These are phyloP conservation scores for Meriones unguiculatus DNA, from an alignment of 2,113 vertebrate genomes.

Conservation along the genomic window DNA sequence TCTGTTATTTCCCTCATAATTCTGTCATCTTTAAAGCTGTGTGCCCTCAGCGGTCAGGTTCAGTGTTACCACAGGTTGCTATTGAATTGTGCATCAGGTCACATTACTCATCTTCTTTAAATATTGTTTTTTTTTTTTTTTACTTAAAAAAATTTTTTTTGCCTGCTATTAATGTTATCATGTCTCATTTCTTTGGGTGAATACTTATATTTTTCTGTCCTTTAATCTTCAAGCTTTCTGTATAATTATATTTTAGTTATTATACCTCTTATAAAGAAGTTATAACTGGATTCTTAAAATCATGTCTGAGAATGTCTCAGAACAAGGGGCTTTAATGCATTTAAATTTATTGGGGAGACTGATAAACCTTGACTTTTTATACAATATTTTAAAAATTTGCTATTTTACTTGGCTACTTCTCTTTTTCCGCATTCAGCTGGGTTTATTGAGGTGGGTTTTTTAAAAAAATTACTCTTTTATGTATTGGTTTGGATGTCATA, in stretches of 20 bases:
- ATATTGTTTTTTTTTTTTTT: neutral
- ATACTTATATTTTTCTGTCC: conserved; percentile 29
- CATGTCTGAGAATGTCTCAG: neutral
- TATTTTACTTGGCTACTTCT: conserved; percentile 52
- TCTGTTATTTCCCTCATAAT: neutral
- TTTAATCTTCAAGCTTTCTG: conserved; percentile 11
- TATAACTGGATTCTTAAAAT: conserved; percentile 49
- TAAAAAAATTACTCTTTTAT: neutral
- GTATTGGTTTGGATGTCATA: neutral
- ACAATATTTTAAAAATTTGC: neutral
- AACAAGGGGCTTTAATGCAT: conserved; percentile 54
- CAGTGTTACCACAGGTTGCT: neutral
- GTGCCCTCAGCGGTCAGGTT: neutral
- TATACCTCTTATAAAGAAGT: conserved; percentile 19
- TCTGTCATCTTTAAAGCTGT: conserved; percentile 40
- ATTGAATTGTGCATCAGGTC: neutral
- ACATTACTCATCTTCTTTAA: conserved; percentile 14
- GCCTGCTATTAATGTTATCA: conserved; percentile 4
- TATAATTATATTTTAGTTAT: conserved; percentile 61
- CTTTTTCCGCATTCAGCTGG: neutral
- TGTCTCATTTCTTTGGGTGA: conserved; percentile 43
- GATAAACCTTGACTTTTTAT: conserved; percentile 47
- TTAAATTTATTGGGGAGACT: conserved; percentile 53
- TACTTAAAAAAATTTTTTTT: conserved; percentile 47
- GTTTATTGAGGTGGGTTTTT: conserved; percentile 61